Evolutionary conservation across 1,140 invertebrate genomes (phyloP), one percentile per base, ranked within the genome.

Genomic region (Cephus cinctus): DNA sequence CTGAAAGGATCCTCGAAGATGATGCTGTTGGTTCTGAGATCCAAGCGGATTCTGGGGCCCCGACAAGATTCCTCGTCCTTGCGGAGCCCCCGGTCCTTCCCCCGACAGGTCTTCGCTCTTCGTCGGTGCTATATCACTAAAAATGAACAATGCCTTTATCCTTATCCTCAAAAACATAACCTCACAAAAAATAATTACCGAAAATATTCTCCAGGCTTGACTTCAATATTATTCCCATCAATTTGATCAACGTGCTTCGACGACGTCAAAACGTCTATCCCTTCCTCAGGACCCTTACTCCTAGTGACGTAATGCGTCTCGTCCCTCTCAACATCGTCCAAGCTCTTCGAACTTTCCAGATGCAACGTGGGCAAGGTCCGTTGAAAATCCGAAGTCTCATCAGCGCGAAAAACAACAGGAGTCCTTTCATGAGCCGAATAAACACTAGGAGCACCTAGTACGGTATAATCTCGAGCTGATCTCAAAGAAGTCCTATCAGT

Each of bases 51-150:
- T 71, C 56, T 75, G 81, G 84, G 84, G 84, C 80, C 83, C 84
- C 82, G 79, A 71, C 77, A 78, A 78, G 65, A 80, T 75, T 70
- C 77, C 74, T 69, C 76, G 76, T 67, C 75, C 78, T 77, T 80
- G 81, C 79, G 83, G 84, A 81, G 83, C 84, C 85, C 84, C 81
- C 65, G 69, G 72, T 56, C 57, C 84, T 86, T 87, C 85, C 85
- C 85, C 85, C 84, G 83, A 83, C 57, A 59, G 25, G 6, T 59
- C 51, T 18, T 61, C 56, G 12, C 56, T 71, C 3, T 40, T 56
- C 0, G 71, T 76, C 20, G 69, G 56, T 8, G 47, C 49, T 20
- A 72, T 65, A 8, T 61, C 74, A 19, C 56, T 62, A 32, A 19
- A 14, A 23, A 20, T 4, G 5, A 39, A 35, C n/a, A n/a, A n/a